A percentile compares a stretch with the other conserved stretches of the same genome.
Evolutionary conservation across 92 coral and sea anemone species (phyloP).

Genomic region (Porites rus): DNA sequence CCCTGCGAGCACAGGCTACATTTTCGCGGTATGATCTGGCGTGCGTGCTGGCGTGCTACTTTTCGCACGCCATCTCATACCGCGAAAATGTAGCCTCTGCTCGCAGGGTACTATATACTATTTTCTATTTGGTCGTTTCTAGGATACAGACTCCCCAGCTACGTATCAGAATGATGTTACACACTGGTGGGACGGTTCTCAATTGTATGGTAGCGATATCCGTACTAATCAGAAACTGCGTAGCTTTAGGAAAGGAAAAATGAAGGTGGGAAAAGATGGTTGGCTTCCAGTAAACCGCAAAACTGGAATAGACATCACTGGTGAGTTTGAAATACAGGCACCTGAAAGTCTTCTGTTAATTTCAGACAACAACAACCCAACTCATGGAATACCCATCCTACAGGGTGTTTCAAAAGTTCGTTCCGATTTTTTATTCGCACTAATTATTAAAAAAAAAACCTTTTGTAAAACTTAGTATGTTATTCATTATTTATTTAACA

Average conservation of each 20-base stretch:
- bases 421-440: too few species aligned
- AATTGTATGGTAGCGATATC: slow-evolving; percentile 76
- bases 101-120: background rate
- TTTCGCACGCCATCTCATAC: too few species aligned
- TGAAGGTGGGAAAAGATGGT: slow-evolving; percentile 55
- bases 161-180: slow-evolving; percentile 89
- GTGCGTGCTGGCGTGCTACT: too few species aligned
- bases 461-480: too few species aligned
- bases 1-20: too few species aligned
- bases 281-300: slow-evolving; percentile 64
- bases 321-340: slow-evolving; percentile 19
- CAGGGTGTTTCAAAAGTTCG: too few species aligned
- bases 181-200: slow-evolving; percentile 94
- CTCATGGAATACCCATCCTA: too few species aligned
- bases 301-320: slow-evolving; percentile 85
- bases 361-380: too few species aligned
- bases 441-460: too few species aligned
- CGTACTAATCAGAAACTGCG: slow-evolving; percentile 63
- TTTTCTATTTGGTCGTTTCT: background rate
- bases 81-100: too few species aligned
- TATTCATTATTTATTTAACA: too few species aligned
- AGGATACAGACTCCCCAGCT: slow-evolving; percentile 57
- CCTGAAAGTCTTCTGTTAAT: background rate
- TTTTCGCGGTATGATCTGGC: too few species aligned
- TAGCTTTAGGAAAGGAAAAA: slow-evolving; percentile 64